A percentile compares a stretch with the other conserved stretches of the same genome.
phyloP scores from a whole-genome alignment of 2,797 vertebrate genomes.

The Echeneis naucrates region DNA sequence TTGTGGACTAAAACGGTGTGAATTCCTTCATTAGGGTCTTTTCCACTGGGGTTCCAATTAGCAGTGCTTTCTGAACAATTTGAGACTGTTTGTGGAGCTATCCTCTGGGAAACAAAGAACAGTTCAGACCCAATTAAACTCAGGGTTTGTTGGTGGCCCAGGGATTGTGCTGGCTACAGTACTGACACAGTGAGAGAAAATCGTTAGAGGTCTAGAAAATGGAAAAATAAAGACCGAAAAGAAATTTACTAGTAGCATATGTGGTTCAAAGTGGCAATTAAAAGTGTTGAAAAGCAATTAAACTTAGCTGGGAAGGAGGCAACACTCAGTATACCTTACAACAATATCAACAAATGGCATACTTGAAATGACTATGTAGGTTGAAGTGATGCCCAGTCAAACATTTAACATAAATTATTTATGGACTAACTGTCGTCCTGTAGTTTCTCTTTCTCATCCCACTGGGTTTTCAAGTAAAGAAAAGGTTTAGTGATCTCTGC shows the following conservation, averaged over 20 bases:
- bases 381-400: background rate
- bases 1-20: conserved; percentile 53
- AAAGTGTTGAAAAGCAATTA: conserved; percentile 41
- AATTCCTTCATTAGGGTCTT: conserved; percentile 71
- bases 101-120: conserved; percentile 72
- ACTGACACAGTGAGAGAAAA: conserved; percentile 34
- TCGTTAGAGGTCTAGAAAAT: conserved; percentile 50
- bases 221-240: conserved; percentile 37
- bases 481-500: conserved; percentile 40
- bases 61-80: conserved; percentile 67
- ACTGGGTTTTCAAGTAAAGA: conserved; percentile 28
- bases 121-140: conserved; percentile 78
- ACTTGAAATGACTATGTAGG: background rate
- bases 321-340: background rate
- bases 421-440: background rate
- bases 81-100: conserved; percentile 68
- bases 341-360: conserved; percentile 1
- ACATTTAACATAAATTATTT: conserved; percentile 6
- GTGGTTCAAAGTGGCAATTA: conserved; percentile 44
- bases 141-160: conserved; percentile 58
- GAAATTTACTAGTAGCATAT: conserved; percentile 39
- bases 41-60: conserved; percentile 74
- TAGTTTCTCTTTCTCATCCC: conserved; percentile 38
- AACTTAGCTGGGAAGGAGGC: background rate
- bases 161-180: conserved; percentile 48